A percentile compares a stretch with the other conserved stretches of the same genome.
phyloP scores from a whole-genome alignment of 2,888 invertebrate genomes.

The Noctua janthina region DNA sequence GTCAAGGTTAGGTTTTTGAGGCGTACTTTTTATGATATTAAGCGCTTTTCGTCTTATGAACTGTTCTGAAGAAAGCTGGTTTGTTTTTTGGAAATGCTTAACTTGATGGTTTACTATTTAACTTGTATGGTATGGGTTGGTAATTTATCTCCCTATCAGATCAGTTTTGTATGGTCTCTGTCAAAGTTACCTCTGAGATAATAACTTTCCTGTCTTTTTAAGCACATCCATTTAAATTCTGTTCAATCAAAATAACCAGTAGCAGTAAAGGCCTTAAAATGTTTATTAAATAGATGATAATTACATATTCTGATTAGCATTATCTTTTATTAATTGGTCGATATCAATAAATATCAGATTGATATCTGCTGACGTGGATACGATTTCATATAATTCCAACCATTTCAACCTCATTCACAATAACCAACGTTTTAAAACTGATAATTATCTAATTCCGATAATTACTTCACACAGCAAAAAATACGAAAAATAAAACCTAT shows the following conservation, averaged over 20 bases:
- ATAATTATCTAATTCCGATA: neutral
- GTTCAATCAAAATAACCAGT: neutral
- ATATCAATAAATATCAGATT: neutral
- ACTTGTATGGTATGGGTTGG: neutral
- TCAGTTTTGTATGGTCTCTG: neutral
- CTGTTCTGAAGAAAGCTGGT: neutral
- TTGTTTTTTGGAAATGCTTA: neutral
- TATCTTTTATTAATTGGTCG: neutral
- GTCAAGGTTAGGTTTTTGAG: constrained; percentile 10
- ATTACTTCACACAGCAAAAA: neutral
- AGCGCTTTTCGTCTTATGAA: neutral
- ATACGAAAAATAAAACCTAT: neutral
- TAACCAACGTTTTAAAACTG: no score
- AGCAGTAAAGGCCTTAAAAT: neutral
- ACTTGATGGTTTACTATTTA: neutral
- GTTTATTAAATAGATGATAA: neutral
- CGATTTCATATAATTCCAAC: neutral
- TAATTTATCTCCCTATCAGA: neutral
- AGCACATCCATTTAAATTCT: neutral
- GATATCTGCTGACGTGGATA: neutral
- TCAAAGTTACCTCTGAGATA: neutral
- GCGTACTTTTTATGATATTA: no score
- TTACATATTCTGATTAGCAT: neutral
- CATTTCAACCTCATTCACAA: neutral
- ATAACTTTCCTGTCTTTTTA: neutral